phyloP scores from a whole-genome alignment of 2,888 invertebrate species.

The Archaeoteleia sp. region DNA sequence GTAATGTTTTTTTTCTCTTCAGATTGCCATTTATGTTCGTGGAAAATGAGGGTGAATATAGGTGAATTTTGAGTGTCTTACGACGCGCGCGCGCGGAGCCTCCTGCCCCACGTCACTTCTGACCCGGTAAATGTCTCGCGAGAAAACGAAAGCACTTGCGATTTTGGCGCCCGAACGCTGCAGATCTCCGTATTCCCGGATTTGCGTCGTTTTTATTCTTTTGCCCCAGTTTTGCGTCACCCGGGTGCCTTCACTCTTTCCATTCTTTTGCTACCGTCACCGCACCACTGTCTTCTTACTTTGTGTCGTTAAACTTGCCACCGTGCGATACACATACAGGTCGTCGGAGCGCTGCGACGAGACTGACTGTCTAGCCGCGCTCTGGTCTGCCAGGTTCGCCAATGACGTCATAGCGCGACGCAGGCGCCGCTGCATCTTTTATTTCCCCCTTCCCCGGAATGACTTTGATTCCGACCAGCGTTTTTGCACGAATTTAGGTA shows the following conservation, averaged over 20 bases:
- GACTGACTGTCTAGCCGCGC: conserved; percentile 71
- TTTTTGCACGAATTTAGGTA: too few species aligned
- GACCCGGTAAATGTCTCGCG: neutral
- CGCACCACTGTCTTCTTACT: neutral
- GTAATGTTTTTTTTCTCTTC: too few species aligned
- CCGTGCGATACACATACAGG: conserved; percentile 43
- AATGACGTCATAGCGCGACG: conserved; percentile 69
- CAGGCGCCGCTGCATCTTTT: conserved; percentile 68
- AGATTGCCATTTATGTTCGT: too few species aligned
- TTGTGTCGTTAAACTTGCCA: conserved; percentile 1
- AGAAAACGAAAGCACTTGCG: conserved; percentile 12
- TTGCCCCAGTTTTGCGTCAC: too few species aligned
- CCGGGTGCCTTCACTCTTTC: conserved; percentile 4
- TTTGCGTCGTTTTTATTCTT: neutral
- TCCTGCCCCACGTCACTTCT: too few species aligned
- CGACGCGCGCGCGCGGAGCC: too few species aligned
- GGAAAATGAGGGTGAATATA: too few species aligned
- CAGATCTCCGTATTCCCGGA: neutral
- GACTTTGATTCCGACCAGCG: too few species aligned
- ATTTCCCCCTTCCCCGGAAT: too few species aligned
- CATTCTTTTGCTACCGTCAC: conserved; percentile 6
- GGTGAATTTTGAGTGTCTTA: too few species aligned
- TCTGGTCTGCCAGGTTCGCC: conserved; percentile 65
- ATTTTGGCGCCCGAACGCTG: conserved; percentile 2
- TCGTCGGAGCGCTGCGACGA: conserved; percentile 67